Percentiles rank a stretch among this genome's conserved stretches.
Evolutionary conservation across 1,140 invertebrate species (phyloP).

Genomic region (Amphibalanus amphitrite): DNA sequence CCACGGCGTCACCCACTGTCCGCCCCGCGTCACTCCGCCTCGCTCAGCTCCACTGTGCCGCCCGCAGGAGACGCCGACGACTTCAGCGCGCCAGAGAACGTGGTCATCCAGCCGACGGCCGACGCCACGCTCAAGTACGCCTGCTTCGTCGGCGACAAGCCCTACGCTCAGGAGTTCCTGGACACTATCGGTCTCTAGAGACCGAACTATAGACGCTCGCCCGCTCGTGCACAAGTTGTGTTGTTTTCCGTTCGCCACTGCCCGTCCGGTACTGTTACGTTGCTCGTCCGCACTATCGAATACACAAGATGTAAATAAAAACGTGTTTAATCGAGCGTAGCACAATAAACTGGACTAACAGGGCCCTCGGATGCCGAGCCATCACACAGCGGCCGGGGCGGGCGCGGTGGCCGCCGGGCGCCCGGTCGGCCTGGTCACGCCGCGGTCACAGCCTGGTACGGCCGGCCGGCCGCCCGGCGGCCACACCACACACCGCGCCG

Average conservation of each 20-base stretch:
- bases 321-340: background rate
- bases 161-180: constrained; percentile 32
- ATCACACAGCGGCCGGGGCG: no score
- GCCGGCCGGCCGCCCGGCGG: no score
- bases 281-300: no score
- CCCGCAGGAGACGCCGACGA: constrained; percentile 25
- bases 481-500: background rate
- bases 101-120: constrained; percentile 29
- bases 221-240: no score
- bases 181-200: background rate
- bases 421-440: background rate
- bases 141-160: constrained; percentile 38
- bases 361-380: no score
- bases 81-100: constrained; percentile 19
- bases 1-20: background rate
- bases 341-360: background rate
- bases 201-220: no score
- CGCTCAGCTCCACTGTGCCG: constrained; percentile 8
- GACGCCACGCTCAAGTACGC: constrained; percentile 35
- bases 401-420: no score
- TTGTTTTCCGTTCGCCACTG: no score
- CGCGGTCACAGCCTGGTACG: background rate
- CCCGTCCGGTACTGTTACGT: no score
- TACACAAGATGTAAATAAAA: background rate
- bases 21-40: background rate